A percentile compares a stretch with the other conserved stretches of the same genome.
Conservation (phyloP, 1,140 invertebrate species). For the Andrena cerasifolii region DNA sequence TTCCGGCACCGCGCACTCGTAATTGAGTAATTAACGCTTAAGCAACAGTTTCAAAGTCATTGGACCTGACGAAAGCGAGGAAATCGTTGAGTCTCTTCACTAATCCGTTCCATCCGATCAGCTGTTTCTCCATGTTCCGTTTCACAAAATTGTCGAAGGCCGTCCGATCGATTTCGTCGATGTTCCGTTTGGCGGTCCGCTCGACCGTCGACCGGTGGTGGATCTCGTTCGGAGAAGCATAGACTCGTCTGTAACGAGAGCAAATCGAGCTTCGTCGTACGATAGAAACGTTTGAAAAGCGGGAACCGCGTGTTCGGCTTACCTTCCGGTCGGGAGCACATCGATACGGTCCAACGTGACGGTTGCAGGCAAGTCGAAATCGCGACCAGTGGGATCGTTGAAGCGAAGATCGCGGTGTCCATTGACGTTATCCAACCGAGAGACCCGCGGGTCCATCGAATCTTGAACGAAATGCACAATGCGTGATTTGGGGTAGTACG, state of each 20-base stretch:
- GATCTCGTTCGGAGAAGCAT: conserved; percentile 71
- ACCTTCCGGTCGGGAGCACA: not conserved
- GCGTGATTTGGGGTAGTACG: not conserved
- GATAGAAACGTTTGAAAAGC: too few species aligned
- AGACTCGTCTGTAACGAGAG: not conserved
- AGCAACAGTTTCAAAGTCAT: too few species aligned
- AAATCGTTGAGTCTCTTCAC: conserved; percentile 81
- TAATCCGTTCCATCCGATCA: conserved; percentile 72
- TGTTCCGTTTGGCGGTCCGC: conserved; percentile 82
- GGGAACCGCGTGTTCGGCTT: too few species aligned
- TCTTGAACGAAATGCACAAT: conserved; percentile 1
- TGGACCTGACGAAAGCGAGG: too few species aligned
- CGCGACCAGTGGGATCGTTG: conserved; percentile 52
- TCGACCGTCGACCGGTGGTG: conserved; percentile 77
- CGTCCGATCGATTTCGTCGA: conserved; percentile 85
- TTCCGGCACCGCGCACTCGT: too few species aligned
- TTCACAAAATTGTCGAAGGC: conserved; percentile 85
- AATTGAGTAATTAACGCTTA: too few species aligned
- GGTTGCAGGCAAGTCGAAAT: conserved; percentile 69
- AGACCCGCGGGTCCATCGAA: conserved; percentile 39
- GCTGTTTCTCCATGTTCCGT: conserved; percentile 85
- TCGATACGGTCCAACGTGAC: conserved; percentile 59
- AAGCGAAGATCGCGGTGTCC: conserved; percentile 74
- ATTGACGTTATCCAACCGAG: conserved; percentile 77
- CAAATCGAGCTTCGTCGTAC: too few species aligned